phyloP scores from a whole-genome alignment of 2,113 vertebrate species.

The Trematomus loennbergii region DNA sequence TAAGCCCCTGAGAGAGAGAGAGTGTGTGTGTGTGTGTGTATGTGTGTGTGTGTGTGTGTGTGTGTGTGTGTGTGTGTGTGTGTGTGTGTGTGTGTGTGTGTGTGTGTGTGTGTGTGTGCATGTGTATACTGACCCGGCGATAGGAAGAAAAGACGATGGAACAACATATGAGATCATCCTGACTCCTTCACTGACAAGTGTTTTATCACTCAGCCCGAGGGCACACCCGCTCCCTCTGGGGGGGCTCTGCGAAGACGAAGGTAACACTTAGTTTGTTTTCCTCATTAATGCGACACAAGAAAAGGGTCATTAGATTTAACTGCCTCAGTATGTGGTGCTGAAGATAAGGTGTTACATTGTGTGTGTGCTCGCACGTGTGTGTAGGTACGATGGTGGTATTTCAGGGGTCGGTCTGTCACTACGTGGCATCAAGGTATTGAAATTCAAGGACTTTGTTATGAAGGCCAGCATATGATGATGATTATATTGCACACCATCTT shows the following conservation, averaged over 20 bases:
- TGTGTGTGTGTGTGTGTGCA: constrained; percentile 8
- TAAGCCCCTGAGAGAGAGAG: constrained; percentile 21
- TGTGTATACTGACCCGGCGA: constrained; percentile 19
- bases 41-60: constrained; percentile 22
- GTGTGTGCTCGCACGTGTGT: constrained; percentile 7
- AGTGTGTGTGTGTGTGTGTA: constrained; percentile 17
- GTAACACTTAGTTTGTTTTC: constrained; percentile 42
- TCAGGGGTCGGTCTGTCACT: constrained; percentile 8
- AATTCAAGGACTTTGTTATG: constrained; percentile 21
- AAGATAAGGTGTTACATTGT: constrained; percentile 9
- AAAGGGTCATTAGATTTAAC: constrained; percentile 38
- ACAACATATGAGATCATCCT: constrained; percentile 71
- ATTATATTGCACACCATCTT: constrained; percentile 16
- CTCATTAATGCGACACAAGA: constrained; percentile 46
- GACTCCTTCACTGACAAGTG: constrained; percentile 45
- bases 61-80: too few relatives aligned
- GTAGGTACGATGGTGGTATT: constrained; percentile 3
- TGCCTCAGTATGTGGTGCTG: constrained; percentile 26
- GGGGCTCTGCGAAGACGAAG: neutral
- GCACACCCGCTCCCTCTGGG: constrained; percentile 6
- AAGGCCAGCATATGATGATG: constrained; percentile 26
- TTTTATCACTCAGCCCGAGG: constrained; percentile 50
- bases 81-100: constrained; percentile 12
- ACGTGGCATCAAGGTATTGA: constrained; percentile 5
- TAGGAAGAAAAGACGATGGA: constrained; percentile 36